Conservation (phyloP, 2,888 invertebrate genomes). For the Andrena chrysosceles region DNA sequence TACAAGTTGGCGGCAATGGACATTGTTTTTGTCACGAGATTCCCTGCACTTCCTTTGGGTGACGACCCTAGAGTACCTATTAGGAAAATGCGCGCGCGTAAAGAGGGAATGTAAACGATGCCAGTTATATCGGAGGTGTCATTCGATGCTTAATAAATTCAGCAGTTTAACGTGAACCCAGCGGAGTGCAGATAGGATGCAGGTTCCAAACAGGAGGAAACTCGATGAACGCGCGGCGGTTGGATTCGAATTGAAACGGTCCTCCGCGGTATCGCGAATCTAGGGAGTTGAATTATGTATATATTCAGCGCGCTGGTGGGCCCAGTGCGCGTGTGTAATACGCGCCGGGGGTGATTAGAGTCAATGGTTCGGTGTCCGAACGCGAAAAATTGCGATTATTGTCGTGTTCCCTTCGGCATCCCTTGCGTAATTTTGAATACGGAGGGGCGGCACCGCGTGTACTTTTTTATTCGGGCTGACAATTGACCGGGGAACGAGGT, state of each 20-base stretch:
- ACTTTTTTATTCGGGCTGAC: conserved; percentile 18
- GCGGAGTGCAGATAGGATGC: too few relatives aligned
- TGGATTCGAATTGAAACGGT: not conserved
- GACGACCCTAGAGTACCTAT: too few relatives aligned
- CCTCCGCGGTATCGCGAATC: conserved; percentile 10
- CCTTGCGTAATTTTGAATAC: conserved; percentile 22
- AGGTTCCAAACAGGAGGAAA: too few relatives aligned
- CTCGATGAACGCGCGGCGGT: too few relatives aligned
- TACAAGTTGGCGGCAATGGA: conserved; percentile 23
- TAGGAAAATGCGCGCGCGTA: too few relatives aligned
- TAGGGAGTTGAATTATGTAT: conserved; percentile 53
- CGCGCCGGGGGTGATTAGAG: conserved; percentile 80
- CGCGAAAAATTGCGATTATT: conserved; percentile 60
- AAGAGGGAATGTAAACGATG: too few relatives aligned
- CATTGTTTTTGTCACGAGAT: not conserved
- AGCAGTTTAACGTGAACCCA: too few relatives aligned
- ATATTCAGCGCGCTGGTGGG: conserved; percentile 45
- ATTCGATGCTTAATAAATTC: too few relatives aligned
- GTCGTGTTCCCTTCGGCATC: conserved; percentile 15
- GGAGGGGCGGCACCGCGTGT: conserved; percentile 11
- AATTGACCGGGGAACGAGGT: conserved; percentile 23
- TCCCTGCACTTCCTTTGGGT: not conserved
- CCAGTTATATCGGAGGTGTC: too few relatives aligned
- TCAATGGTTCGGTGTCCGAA: conserved; percentile 73
- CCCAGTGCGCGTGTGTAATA: conserved; percentile 77